These are phyloP conservation scores for Drosophila melanogaster DNA, from an alignment of 1,140 invertebrate genomes.

Conservation along the genomic window DNA sequence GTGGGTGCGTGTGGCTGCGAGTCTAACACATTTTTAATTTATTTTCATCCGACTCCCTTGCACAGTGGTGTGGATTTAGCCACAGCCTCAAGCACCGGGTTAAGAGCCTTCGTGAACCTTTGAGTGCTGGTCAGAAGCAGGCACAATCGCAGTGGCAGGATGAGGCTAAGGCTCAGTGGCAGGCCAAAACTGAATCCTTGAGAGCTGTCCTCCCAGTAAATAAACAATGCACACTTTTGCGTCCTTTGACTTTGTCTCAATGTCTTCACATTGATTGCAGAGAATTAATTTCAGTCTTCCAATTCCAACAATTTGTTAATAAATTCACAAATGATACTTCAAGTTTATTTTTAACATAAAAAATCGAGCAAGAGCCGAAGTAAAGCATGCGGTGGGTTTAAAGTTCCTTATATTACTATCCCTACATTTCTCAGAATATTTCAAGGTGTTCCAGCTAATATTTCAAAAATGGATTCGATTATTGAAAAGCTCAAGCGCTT, in stretches of 20 bases:
- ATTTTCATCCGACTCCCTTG: conserved; percentile 60
- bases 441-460: not conserved
- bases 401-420: too few relatives aligned
- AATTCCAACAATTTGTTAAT: too few relatives aligned
- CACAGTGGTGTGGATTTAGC: conserved; percentile 41
- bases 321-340: too few relatives aligned
- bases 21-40: conserved; percentile 78
- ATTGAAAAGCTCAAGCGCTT: not conserved
- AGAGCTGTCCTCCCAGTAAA: not conserved
- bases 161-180: not conserved
- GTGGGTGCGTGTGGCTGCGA: conserved; percentile 32
- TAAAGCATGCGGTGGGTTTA: not conserved
- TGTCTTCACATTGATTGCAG: too few relatives aligned
- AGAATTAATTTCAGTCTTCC: not conserved
- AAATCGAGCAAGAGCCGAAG: too few relatives aligned
- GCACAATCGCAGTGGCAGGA: not conserved
- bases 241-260: conserved; percentile 11
- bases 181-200: not conserved
- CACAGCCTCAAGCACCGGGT: conserved; percentile 67
- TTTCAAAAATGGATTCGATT: not conserved
- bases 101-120: conserved; percentile 68
- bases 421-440: not conserved
- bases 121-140: conserved; percentile 48
- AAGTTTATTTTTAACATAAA: too few relatives aligned
- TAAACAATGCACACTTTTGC: conserved; percentile 18